These are phyloP conservation scores for Heteromormyrus szaboi DNA, from an alignment of 2,797 vertebrate species.

Conservation along the genomic window DNA sequence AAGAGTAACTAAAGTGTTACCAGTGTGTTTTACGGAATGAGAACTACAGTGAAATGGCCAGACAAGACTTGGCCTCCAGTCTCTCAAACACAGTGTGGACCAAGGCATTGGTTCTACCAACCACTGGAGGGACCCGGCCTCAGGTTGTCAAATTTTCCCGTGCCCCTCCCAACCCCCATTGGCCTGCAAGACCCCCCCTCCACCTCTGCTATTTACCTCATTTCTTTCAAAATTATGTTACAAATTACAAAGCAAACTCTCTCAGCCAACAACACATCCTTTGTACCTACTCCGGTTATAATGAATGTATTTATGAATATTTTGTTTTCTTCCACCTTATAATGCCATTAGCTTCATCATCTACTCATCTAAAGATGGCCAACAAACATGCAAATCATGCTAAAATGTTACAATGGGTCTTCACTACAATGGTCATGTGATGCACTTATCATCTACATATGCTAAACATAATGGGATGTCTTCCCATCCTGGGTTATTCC, in stretches of 20 bases:
- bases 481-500: not conserved
- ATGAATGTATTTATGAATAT: not conserved
- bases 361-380: not conserved
- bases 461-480: not conserved
- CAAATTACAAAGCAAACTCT: not conserved
- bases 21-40: not conserved
- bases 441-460: not conserved
- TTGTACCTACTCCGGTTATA: not conserved
- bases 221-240: not conserved
- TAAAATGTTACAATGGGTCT: not conserved
- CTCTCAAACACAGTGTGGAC: not conserved
- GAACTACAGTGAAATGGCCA: not conserved
- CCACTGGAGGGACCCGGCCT: not conserved
- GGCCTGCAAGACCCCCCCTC: not conserved
- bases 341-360: not conserved
- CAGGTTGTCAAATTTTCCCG: not conserved
- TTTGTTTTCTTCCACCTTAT: not conserved
- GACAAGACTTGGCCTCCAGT: not conserved
- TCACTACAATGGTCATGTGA: not conserved
- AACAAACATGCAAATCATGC: not conserved
- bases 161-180: not conserved
- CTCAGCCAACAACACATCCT: not conserved
- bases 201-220: not conserved
- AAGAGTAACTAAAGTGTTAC: not conserved
- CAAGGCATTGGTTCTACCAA: not conserved